These are phyloP conservation scores for Orchestia grillus DNA, from an alignment of 1,140 invertebrate species.

Conservation along the genomic window DNA sequence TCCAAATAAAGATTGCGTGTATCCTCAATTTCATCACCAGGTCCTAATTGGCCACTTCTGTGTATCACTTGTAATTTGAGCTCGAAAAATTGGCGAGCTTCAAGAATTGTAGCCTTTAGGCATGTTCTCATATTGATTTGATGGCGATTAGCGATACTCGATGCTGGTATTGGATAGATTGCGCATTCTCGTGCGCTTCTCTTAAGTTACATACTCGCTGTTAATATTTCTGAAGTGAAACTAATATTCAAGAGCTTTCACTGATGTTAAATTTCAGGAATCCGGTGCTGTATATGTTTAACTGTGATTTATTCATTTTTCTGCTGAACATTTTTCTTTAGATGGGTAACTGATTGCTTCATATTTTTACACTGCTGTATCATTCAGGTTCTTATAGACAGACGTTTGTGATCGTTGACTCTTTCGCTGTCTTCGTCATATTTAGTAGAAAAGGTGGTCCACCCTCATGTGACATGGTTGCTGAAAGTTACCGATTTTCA, in stretches of 20 bases:
- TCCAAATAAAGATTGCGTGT: neutral
- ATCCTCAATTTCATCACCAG: neutral
- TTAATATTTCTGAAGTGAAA: neutral
- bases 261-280: neutral
- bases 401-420: too few species aligned
- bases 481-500: neutral
- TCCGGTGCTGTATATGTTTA: neutral
- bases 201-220: neutral
- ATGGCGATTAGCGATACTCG: neutral
- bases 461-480: too few species aligned
- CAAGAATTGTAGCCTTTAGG: neutral
- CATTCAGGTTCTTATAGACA: neutral
- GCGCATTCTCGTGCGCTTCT: neutral
- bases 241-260: neutral
- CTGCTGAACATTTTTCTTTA: neutral
- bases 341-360: neutral
- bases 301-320: neutral
- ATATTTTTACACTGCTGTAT: neutral
- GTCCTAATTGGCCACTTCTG: neutral
- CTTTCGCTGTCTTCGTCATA: too few species aligned
- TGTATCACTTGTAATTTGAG: neutral
- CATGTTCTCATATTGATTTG: neutral
- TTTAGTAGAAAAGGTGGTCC: too few species aligned
- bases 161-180: neutral
- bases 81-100: neutral